phyloP scores from a whole-genome alignment of 2,888 invertebrate genomes.

The Macrosiphum euphorbiae region DNA sequence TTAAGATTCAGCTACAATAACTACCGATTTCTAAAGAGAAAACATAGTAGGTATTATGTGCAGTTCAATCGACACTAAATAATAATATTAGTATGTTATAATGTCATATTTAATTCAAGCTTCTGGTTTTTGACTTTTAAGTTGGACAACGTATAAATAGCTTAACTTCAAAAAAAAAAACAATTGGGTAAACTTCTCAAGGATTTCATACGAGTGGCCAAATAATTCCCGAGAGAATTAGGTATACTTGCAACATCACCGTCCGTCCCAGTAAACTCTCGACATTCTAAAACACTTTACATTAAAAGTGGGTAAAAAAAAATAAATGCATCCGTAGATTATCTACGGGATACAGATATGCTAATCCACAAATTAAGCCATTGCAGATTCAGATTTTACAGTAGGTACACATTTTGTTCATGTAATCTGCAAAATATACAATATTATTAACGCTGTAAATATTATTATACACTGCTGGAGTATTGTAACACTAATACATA shows the following conservation, averaged over 20 bases:
- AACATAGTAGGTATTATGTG: background rate
- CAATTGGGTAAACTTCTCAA: background rate
- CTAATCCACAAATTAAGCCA: background rate
- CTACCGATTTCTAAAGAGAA: background rate
- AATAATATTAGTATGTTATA: background rate
- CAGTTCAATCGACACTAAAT: background rate
- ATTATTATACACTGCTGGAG: background rate
- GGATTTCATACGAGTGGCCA: background rate
- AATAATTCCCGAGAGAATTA: background rate
- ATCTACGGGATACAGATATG: background rate
- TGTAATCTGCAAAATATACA: background rate
- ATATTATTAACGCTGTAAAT: background rate
- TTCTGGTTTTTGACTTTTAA: background rate
- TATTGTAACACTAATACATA: background rate
- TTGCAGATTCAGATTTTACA: background rate
- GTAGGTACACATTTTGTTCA: background rate
- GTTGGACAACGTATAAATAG: background rate
- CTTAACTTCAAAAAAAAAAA: background rate
- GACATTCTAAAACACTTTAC: constrained; percentile 25
- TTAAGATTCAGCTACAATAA: background rate
- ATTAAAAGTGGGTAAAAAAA: background rate
- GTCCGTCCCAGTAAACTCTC: background rate
- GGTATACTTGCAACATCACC: background rate
- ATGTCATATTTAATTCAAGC: background rate
- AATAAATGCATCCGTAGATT: background rate